Evolutionary conservation across 23 tunicate species (phyloP).

Genomic region (Diplosoma virens): DNA sequence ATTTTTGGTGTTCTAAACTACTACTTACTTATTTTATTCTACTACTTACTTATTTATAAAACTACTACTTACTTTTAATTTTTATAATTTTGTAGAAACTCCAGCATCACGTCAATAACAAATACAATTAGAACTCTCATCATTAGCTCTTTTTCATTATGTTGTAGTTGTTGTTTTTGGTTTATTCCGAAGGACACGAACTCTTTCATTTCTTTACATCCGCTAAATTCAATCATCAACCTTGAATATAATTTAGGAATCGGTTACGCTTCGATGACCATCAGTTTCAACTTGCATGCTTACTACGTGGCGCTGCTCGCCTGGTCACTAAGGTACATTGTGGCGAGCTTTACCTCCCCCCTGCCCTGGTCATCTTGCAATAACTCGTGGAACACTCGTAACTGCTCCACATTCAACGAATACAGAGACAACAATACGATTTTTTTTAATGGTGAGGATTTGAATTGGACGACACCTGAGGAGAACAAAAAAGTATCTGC

Average conservation of each 20-base stretch:
- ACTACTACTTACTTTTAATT: no score
- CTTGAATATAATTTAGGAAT: constrained; percentile 10
- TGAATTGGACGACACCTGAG: not conserved
- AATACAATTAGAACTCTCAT: no score
- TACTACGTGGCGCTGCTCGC: constrained; percentile 36
- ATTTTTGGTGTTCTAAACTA: no score
- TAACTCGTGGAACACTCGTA: constrained; percentile 34
- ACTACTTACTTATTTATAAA: no score
- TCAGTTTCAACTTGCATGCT: constrained; percentile 19
- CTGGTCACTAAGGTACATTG: constrained; percentile 28
- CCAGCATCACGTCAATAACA: no score
- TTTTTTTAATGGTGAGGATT: not conserved
- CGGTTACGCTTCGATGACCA: constrained; percentile 26
- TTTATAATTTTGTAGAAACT: no score
- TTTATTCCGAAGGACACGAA: not conserved
- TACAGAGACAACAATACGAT: not conserved
- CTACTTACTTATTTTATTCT: no score
- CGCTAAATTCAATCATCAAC: not conserved
- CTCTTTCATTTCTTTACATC: not conserved
- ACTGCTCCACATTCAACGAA: not conserved
- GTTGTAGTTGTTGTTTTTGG: not conserved
- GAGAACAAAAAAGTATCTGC: not conserved
- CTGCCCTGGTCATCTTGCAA: constrained; percentile 45
- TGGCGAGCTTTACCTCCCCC: constrained; percentile 20
- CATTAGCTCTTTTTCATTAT: no score